Evolutionary conservation across 2,888 invertebrate genomes (phyloP), one percentile per base, ranked within the genome.

Genomic region (Scotopteryx bipunctaria): DNA sequence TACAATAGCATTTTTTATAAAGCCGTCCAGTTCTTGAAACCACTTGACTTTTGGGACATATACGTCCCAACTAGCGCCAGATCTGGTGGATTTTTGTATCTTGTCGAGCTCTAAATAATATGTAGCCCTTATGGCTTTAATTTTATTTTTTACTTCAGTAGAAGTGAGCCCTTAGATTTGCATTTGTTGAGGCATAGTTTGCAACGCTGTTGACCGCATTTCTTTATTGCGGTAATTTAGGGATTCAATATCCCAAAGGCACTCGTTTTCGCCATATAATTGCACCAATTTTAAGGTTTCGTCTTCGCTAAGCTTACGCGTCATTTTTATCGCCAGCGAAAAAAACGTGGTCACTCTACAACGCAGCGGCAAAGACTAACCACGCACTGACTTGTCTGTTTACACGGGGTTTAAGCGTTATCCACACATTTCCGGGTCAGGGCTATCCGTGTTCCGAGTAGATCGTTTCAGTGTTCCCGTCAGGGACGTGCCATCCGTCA

Each of bases 251-350:
- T 57, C 52, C 56, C 52, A 57, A 11, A 57, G 40, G 41, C 55
- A 51, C 47, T 50, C 44, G 40, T 55, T 55, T 51, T 51, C 48
- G 23, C 56, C 45, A 48, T 48, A 48, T 45, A 52, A 48, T 48
- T 50, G 55, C 42, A 55, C 55, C 42, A 54, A 49, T 54, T 54
- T 54, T 27, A 49, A 45, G 32, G 36, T 54, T 49, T 49, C 54
- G 40, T 54, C 41, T 49, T 54, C 49, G 31, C 32, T 49, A 25
- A 49, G 29, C 19, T 41, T 48, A 46, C 38, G 40, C 23, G 23
- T 23, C 25, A 25, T 25, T 25, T 25, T 25, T 25, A 25, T 25
- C 35, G 35, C 35, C 19, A 35, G 35, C 35, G 35, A 35, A 35
- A 33, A 29, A 29, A 29, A 29, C 29, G 29, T 29, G 29, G 41